Conservation (phyloP, 2,113 vertebrate genomes). For the Terrapene triunguis region DNA sequence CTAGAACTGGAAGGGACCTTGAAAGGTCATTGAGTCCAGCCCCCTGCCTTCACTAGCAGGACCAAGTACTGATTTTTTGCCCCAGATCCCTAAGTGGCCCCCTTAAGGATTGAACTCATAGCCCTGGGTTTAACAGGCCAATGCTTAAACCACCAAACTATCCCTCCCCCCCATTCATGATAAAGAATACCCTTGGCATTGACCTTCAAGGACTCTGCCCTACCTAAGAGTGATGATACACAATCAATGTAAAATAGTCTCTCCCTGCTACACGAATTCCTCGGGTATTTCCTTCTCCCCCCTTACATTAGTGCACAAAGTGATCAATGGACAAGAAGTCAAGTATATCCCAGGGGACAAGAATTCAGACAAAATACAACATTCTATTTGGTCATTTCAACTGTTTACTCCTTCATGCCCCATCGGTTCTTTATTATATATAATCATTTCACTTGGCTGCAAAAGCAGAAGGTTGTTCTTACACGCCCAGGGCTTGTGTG, state of each 20-base stretch:
- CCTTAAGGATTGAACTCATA: no score
- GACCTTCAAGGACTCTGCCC: conserved; percentile 62
- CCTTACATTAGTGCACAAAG: conserved; percentile 39
- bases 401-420: background rate
- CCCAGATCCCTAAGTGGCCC: no score
- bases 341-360: conserved; percentile 9
- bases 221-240: conserved; percentile 33
- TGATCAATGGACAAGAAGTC: background rate
- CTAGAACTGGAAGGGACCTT: no score
- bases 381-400: background rate
- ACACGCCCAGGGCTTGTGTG: background rate
- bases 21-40: no score
- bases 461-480: conserved; percentile 11
- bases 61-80: no score
- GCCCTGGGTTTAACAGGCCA: no score
- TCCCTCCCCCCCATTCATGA: background rate
- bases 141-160: no score
- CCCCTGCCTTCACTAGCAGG: no score
- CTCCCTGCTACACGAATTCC: conserved; percentile 27
- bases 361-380: conserved; percentile 11
- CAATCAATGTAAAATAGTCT: conserved; percentile 23
- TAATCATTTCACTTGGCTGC: background rate
- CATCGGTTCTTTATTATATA: background rate
- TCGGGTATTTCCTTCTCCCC: conserved; percentile 32
- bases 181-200: conserved; percentile 56